Evolutionary conservation across 2,888 invertebrate genomes (phyloP), one percentile per base, ranked within the genome.

Genomic region (Dynastes tityus): DNA sequence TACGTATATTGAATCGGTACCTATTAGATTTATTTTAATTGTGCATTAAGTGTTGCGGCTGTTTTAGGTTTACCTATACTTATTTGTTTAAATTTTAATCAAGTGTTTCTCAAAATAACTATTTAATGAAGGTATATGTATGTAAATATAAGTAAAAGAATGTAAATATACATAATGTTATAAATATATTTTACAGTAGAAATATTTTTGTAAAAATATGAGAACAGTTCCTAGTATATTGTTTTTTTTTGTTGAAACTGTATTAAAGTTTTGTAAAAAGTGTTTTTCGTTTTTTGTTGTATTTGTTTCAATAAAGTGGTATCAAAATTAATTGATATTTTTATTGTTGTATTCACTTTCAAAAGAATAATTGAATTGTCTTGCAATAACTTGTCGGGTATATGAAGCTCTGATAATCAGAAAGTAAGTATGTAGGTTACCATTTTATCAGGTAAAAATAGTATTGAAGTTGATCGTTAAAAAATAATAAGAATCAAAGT

Each of bases 111-210:
- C 27, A 74, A 74, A 74, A 40, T 74, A 58, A 27, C 45, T 74
- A 61, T 74, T 71, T 74, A 74, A 63, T 61, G 40, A 63, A 74
- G 55, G 29, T 74, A 61, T 74, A 61, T 58, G 61, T 73, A 13
- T 74, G 49, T 74, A 27, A 40, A 74, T 74, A 74, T 73, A 73
- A 58, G 61, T n/a, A 27, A 74, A 51, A 71, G 29, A 61, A 45
- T 74, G 73, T 74, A 74, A 49, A 68, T 49, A 68, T 63, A 63
- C 63, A 32, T 63, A 22, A 74, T 74, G 61, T 74, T 74, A 74
- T 74, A 74, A 78, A 78, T 78, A 78, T 78, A 78, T 78, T 78
- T 78, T 78, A 78, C 78, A 73, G 78, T 78, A 78, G 78, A 78
- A 55, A 63, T 78, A 78, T 78, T 78, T 78, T 78, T 78, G 78